Base-by-base conservation (phyloP, 2,888 invertebrate genomes). In the Andrena minutula region DNA sequence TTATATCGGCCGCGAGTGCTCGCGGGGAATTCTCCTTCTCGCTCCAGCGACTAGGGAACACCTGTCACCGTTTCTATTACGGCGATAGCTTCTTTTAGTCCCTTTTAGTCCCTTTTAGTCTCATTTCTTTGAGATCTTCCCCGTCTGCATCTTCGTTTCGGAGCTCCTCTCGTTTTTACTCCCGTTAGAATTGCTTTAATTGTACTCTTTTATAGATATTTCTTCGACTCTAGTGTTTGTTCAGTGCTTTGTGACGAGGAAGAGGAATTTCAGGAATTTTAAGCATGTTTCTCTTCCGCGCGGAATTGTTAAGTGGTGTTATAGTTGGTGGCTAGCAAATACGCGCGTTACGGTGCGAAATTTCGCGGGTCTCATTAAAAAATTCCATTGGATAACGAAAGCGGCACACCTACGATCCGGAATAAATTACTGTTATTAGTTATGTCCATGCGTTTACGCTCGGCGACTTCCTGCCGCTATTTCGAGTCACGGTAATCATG, bases 11-110 rank as follows among this genome's bases (percentile, higher is more conserved):
- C 51, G 51, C 53, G 53, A 26, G 66, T 61, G 32, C 51, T 64
- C 32, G 41, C 71, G 63, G 23, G 23, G 63, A 16, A 65, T 56
- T 47, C 58, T 26, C 26, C 74, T 47, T 76, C 32, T 23, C 26
- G 26, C 28, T 41, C 41, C 10, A 20, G 35, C 8, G 32, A 20
- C 12, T 1, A 35, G n/a, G 51, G 71, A 72, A 82, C 82, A 81
- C 75, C 82, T 82, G 82, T 82, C 82, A 71, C 56, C 30, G 64
- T 82, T 81, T 81, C 82, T 81, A 61, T 75, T 75, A 71, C 51
- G 75, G 41, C 51, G 69, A 35, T 20, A n/a, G 58, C 60, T 79
- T 80, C 72, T 71, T 80, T 28, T 32, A 35, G 8, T 26, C 10
- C 8, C 49, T 32, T 23, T 35, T 6, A 28, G n/a, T 16, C 6